phyloP scores from a whole-genome alignment of 2,888 invertebrate genomes.

The Lasioglossum leucozonium region DNA sequence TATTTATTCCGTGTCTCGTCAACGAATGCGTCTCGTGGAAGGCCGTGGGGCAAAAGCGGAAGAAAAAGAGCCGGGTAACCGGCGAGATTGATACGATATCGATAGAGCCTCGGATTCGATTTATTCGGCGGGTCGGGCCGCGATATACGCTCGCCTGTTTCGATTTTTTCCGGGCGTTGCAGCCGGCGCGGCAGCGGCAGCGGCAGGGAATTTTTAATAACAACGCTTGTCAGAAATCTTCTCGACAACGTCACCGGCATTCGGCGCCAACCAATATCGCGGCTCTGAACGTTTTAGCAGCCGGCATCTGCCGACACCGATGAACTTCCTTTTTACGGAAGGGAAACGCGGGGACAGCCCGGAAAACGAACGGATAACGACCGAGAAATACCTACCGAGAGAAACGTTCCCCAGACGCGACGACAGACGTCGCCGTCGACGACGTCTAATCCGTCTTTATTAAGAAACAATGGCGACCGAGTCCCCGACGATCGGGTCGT shows the following conservation, averaged over 20 bases:
- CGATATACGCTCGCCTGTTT: conserved; percentile 45
- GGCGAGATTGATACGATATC: conserved; percentile 32
- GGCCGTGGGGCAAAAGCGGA: background rate
- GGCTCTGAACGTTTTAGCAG: conserved; percentile 78
- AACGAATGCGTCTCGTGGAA: background rate
- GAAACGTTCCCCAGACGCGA: conserved; percentile 7
- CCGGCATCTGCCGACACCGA: conserved; percentile 81
- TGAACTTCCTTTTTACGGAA: conserved; percentile 76
- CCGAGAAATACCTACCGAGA: conserved; percentile 32
- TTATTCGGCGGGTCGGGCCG: conserved; percentile 24
- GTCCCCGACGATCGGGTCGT: conserved; percentile 25
- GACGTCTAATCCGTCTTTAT: conserved; percentile 73
- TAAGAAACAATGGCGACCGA: conserved; percentile 58
- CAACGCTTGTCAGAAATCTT: conserved; percentile 80
- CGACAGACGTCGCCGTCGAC: conserved; percentile 47
- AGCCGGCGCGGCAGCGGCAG: background rate
- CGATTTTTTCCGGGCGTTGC: conserved; percentile 42
- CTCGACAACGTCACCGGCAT: conserved; percentile 83
- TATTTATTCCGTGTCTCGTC: conserved; percentile 8
- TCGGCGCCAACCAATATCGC: conserved; percentile 83
- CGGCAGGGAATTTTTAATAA: conserved; percentile 78
- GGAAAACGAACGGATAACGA: conserved; percentile 56
- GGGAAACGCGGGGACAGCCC: conserved; percentile 38
- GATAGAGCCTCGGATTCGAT: conserved; percentile 29
- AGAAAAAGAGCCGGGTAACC: background rate